Base-by-base conservation (phyloP, 2,888 invertebrate species). In the Eristalis arbustorum region DNA sequence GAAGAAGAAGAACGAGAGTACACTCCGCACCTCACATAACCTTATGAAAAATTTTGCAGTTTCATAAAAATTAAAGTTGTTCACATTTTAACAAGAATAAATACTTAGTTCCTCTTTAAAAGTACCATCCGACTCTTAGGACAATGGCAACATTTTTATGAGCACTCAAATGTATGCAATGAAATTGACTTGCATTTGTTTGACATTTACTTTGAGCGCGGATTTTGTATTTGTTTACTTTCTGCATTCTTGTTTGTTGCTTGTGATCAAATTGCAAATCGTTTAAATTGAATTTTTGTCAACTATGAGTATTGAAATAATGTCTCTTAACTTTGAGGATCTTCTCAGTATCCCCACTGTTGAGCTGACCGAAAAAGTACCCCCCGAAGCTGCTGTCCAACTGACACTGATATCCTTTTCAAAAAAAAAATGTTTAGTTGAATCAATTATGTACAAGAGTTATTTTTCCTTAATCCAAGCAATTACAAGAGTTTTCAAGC, bases 391-490 rank as follows among this genome's bases (percentile, higher is more conserved):
- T 25, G 59, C 59, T 25, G 59, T 59, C 11, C 59, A 59, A 25
- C 3, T 25, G 25, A 59, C 59, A 3, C 25, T 59, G 25, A 59
- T 59, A 59, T 59, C 59, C 59, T 59, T 59, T 59, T 59, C 59
- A 59, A 59, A 25, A 59, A 2, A 13, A 59, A 59, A 13, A 13
- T 11, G 13, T 59, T 56, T 10, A 56, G 18, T 4, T 13, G 11
- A 23, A 59, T 59, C 0, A 25, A 23, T 14, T n/a, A n/a, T n/a
- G n/a, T 11, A 23, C 25, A 59, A 61, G 10, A 62, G 18, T 18
- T 69, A 11, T 18, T 61, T 1, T 11, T 34, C 73, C 80, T 85
- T 85, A 77, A 85, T 66, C 72, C 34, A 34, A 34, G 0, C 0
- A 31, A 23, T 77, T 42, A 85, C 85, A 73, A 74, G 34, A 71